Base-by-base conservation (phyloP, 2,113 vertebrate genomes). In the Jacana jacana region DNA sequence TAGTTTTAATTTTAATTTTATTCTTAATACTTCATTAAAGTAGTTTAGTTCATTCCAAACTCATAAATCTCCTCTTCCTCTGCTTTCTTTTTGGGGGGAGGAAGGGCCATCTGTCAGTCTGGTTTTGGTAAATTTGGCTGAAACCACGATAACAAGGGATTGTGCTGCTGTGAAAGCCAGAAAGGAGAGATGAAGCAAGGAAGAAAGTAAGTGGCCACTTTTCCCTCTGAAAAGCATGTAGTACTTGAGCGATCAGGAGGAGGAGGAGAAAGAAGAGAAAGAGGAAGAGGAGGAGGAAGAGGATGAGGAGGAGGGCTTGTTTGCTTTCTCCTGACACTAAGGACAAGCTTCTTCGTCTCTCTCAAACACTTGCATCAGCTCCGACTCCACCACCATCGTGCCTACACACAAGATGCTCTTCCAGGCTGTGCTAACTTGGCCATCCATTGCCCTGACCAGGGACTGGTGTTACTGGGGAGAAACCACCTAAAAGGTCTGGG, bases 231-330 rank as follows among this genome's bases (percentile, higher is more conserved):
- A 64, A 81, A 35, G 37, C 31, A 76, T 35, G 31, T 16, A 37
- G 63, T 12, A 12, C 61, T 40, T 16, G 10, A 18, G 48, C 0
- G 0, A 40, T 20, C 39, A 57, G 0, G 10, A 86, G 37, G 17
- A 86, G 14, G 27, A 81, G 7, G 24, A 42, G 42, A 15, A 42
- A 75, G 25, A 6, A 22, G 28, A 86, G 15, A 13, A 72, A 9
- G 10, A 27, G 18, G 39, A 40, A 13, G 42, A 46, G 4, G 7
- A 64, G 6, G 10, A 46, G 7, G 66, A 49, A 6, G n/a, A 37
- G 4, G 42, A 81, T 17, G 25, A 66, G 17, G n/a, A 81, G 19
- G 9, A 71, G 3, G 40, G 63, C 28, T 76, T 49, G 31, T 68
- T 55, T 75, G 35, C 48, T 63, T 40, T 81, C 42, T 64, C 24